Evolutionary conservation across 2,888 invertebrate species (phyloP), one percentile per base, ranked within the genome.

Genomic region (Ophion slaviceki): DNA sequence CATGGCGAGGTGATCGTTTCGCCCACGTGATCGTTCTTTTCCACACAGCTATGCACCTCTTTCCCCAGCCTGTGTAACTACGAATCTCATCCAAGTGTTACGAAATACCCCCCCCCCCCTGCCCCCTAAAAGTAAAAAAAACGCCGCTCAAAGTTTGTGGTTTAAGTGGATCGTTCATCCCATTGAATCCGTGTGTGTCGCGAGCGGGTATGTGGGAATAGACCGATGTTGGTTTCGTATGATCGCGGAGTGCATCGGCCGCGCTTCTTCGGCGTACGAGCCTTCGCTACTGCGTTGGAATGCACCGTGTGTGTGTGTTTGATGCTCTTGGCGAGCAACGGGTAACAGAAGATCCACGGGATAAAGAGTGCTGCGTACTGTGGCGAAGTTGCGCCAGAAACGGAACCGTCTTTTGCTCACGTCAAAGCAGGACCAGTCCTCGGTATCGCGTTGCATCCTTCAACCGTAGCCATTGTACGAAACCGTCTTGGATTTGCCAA

Each of bases 291-390:
- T 53, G 80, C 84, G 76, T 81, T 85, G 88, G 88, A 88, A 88
- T 88, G 88, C 87, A 87, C 87, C 87, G 88, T 88, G 84, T 78
- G 83, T 88, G 88, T 88, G 53, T 53, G 6, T 88, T 88, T 88
- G 88, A 88, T 88, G 88, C 87, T 88, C 86, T 79, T 85, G 86
- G 84, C 80, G 82, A 81, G 71, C 78, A 78, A 74, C 78, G 72
- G 71, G 83, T 75, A 83, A 80, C 81, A 76, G 67, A 59, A 80
- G 78, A 77, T 74, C 53, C 70, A 66, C 36, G 68, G 67, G 72
- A 78, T 78, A 78, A 68, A 78, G 78, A 68, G 78, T 28, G 61
- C 32, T 59, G 0, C 14, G 67, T 62, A 47, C 66, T 72, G 72
- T 68, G 45, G 81, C 66, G 61, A 57, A 82, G 79, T 74, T 68